A percentile compares a stretch with the other conserved stretches of the same genome.
These are phyloP conservation scores for Halocaridina rubra DNA, from an alignment of 2,888 invertebrate species.

Conservation along the genomic window DNA sequence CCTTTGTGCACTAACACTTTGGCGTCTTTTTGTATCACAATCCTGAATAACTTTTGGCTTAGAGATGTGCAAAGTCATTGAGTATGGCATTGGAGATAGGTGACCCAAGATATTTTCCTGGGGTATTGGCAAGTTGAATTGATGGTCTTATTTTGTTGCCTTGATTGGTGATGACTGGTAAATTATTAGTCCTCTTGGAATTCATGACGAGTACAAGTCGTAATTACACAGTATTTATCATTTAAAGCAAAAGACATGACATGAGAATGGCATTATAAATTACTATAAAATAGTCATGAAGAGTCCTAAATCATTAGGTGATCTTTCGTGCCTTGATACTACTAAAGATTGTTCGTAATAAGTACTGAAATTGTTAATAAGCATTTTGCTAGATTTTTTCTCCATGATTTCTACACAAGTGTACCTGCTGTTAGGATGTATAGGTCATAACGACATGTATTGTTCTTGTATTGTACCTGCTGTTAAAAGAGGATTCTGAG, in stretches of 20 bases:
- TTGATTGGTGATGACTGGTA: constrained; percentile 14
- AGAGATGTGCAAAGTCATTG: no score
- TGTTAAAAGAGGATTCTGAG: neutral
- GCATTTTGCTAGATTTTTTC: neutral
- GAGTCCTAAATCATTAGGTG: neutral
- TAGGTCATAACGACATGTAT: neutral
- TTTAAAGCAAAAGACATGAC: constrained; percentile 26
- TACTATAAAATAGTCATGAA: neutral
- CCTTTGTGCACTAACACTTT: no score
- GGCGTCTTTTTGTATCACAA: no score
- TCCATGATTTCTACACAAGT: neutral
- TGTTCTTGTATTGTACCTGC: neutral
- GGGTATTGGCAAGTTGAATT: no score
- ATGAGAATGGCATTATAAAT: neutral
- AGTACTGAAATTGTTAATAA: neutral
- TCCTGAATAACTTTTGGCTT: no score
- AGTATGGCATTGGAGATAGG: no score
- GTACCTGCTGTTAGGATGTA: neutral
- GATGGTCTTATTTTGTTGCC: no score
- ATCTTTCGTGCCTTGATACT: neutral
- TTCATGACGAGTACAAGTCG: no score
- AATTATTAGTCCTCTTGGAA: neutral
- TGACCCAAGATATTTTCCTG: no score
- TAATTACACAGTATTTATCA: neutral
- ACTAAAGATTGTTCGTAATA: neutral